These are phyloP conservation scores for Ptilorrhoa leucosticta DNA, from an alignment of 2,113 vertebrate species.

Conservation along the genomic window DNA sequence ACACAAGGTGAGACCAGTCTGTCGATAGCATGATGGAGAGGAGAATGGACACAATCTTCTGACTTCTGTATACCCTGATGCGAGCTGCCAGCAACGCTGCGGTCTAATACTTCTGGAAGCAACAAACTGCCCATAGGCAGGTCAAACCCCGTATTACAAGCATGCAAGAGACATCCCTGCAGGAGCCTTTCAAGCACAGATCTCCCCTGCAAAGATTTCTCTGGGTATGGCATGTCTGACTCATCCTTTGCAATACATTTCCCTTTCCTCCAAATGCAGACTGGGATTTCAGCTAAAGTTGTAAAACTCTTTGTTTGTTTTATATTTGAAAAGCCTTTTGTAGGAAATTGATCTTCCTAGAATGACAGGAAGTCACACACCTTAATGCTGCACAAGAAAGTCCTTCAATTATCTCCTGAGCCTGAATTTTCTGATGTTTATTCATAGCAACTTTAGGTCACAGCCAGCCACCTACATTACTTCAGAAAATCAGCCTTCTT, in stretches of 20 bases:
- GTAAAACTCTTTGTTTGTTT: background rate
- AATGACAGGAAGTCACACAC: background rate
- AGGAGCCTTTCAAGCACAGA: background rate
- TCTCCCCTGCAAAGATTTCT: background rate
- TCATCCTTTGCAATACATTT: background rate
- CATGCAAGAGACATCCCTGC: background rate
- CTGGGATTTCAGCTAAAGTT: background rate
- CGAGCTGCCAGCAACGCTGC: background rate
- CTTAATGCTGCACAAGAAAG: background rate
- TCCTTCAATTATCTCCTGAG: background rate
- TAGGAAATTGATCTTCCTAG: constrained; percentile 8
- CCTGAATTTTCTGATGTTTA: constrained; percentile 17
- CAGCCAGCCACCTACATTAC: constrained; percentile 21
- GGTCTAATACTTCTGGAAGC: background rate
- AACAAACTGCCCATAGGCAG: background rate
- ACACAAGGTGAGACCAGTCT: background rate
- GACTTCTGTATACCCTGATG: background rate
- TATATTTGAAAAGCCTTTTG: background rate
- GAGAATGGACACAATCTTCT: background rate
- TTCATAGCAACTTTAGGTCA: constrained; percentile 10
- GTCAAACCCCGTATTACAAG: background rate
- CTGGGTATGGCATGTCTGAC: background rate
- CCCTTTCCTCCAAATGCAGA: background rate
- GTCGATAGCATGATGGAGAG: background rate
- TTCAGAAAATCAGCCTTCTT: constrained; percentile 49